Base-by-base conservation (phyloP, 2,797 vertebrate genomes). In the Tenualosa thibaudeaui region DNA sequence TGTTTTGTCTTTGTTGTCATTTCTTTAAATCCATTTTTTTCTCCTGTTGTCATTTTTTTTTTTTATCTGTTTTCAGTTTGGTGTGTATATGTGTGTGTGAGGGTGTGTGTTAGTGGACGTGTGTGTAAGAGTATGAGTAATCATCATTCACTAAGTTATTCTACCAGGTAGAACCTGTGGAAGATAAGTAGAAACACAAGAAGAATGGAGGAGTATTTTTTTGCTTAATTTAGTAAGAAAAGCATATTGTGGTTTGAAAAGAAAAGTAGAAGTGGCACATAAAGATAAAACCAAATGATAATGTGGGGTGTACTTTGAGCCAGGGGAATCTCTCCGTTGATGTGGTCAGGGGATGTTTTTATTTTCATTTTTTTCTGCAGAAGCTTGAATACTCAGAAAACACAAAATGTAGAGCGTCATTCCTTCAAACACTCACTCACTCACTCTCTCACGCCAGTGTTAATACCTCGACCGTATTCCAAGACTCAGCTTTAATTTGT, bases 401-500 rank as follows among this genome's bases (percentile, higher is more conserved):
- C 82, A 83, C 71, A 54, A 88, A 26, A 90, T 88, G 84, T 87
- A 62, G 89, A 90, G 68, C 54, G 87, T 92, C 86, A 91, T 93
- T 94, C 92, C 92, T 92, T 81, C 71, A 87, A 84, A 58, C 75
- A 86, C 87, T 90, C 83, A 86, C 91, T 81, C 71, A 88, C 83
- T 51, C 75, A 87, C 88, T 90, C 83, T 86, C 91, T 54, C 15
- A 84, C 50, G 62, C 90, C 85, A 88, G 93, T 92, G 94, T 94
- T 93, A 88, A 91, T 93, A 95, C 94, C 94, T 94, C 91, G 84
- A 91, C 92, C 91, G 92, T 93, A 92, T 95, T 93, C 85, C 81
- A 89, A 90, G 88, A 86, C 91, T 93, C 93, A 94, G 93, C 94
- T 95, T 96, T 94, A 95, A 94, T 89, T 88, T 89, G 84, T 91